phyloP scores from a whole-genome alignment of 2,888 invertebrate species.

The Harpagoxenus sublaevis region DNA sequence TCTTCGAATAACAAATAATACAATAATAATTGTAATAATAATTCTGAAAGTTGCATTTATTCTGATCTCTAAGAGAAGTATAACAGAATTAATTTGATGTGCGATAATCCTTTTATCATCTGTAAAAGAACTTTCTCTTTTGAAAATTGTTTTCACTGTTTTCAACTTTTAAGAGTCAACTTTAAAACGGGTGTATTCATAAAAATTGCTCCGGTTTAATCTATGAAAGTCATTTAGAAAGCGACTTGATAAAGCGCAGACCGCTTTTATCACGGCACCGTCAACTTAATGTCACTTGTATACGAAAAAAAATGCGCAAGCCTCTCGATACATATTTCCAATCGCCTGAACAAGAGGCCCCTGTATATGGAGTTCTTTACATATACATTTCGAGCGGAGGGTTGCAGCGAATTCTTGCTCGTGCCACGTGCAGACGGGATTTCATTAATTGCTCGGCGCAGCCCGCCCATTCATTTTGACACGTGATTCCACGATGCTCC shows the following conservation, averaged over 20 bases:
- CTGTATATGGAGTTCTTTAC: background rate
- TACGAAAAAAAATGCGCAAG: background rate
- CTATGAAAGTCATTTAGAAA: background rate
- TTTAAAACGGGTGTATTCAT: background rate
- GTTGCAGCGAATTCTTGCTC: slow-evolving; percentile 71
- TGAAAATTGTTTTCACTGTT: background rate
- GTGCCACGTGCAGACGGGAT: slow-evolving; percentile 75
- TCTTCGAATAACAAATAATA: background rate
- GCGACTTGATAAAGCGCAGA: background rate
- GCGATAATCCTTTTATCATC: background rate
- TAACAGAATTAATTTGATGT: background rate
- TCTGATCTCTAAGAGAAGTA: background rate
- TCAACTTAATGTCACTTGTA: background rate
- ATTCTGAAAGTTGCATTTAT: background rate
- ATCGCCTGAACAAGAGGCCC: background rate
- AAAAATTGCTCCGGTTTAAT: background rate
- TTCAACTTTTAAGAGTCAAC: background rate
- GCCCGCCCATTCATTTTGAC: slow-evolving; percentile 57
- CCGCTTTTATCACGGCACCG: background rate
- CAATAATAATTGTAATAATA: slow-evolving; percentile 14
- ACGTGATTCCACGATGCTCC: slow-evolving; percentile 68
- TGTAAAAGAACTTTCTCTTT: background rate
- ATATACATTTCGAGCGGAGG: slow-evolving; percentile 1
- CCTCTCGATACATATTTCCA: background rate
- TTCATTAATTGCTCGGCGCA: slow-evolving; percentile 78